A percentile compares a stretch with the other conserved stretches of the same genome.
Evolutionary conservation across 2,797 vertebrate genomes (phyloP).

Genomic region (Phyllotis vaccarum): DNA sequence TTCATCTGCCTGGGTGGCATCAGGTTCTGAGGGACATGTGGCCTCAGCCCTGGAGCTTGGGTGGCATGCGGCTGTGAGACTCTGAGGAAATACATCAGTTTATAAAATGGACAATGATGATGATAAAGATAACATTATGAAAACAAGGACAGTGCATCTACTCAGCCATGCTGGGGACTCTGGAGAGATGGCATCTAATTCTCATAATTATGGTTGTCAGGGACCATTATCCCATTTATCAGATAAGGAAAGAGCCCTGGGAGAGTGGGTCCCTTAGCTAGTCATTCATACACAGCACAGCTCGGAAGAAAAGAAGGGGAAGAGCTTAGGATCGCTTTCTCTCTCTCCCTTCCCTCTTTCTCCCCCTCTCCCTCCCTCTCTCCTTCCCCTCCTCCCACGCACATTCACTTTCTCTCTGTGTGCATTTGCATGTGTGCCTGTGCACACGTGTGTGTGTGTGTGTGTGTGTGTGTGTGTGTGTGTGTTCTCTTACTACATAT

Average conservation of each 20-base stretch:
- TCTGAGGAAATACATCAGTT: conserved; percentile 66
- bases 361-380: too few species aligned
- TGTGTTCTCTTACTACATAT: not conserved
- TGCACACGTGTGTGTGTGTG: not conserved
- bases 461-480: fast-evolving
- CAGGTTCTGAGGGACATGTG: conserved; percentile 34
- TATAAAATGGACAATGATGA: conserved; percentile 60
- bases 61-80: conserved; percentile 46
- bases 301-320: not conserved
- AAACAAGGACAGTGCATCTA: conserved; percentile 46
- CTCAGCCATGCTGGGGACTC: not conserved
- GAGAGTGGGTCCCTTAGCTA: not conserved
- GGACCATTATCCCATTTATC: conserved; percentile 21
- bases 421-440: not conserved
- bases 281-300: not conserved
- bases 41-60: conserved; percentile 47
- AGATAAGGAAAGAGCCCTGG: conserved; percentile 54
- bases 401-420: not conserved
- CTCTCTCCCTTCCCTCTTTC: not conserved
- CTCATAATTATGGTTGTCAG: not conserved
- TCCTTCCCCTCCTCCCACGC: too few species aligned
- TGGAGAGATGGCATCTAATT: conserved; percentile 4
- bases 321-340: not conserved
- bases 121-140: conserved; percentile 71
- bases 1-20: conserved; percentile 78